Evolutionary conservation across 2,888 invertebrate species (phyloP).

Genomic region (Teleiodes luculella): DNA sequence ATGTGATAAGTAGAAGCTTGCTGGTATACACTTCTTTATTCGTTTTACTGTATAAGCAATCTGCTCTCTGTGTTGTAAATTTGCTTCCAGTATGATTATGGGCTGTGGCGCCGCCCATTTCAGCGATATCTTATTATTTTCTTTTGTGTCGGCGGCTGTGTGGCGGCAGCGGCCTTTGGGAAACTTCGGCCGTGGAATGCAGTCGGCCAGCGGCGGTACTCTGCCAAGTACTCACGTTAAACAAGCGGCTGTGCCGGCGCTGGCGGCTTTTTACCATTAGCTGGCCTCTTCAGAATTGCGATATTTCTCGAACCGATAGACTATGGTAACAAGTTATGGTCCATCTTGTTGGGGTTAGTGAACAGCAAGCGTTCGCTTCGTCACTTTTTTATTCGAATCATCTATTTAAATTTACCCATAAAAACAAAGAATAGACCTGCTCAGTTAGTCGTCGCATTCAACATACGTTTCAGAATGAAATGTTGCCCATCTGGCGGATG

Average conservation of each 20-base stretch:
- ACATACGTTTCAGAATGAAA: slow-evolving; percentile 28
- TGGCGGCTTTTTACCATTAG: slow-evolving; percentile 35
- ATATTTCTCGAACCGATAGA: neutral
- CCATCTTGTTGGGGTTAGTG: neutral
- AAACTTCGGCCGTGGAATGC: slow-evolving; percentile 40
- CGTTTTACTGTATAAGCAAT: too few relatives aligned
- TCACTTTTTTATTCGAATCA: neutral
- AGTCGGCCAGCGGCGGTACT: slow-evolving; percentile 33
- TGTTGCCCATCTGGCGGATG: slow-evolving; percentile 75
- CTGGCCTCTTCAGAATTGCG: slow-evolving; percentile 29
- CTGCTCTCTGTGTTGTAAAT: too few relatives aligned
- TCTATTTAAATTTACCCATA: slow-evolving; percentile 16
- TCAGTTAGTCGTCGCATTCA: slow-evolving; percentile 8
- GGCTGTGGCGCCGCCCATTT: slow-evolving; percentile 2
- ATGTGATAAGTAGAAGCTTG: too few relatives aligned
- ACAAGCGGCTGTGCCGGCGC: slow-evolving; percentile 34
- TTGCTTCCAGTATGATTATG: neutral
- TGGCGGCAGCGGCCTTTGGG: slow-evolving; percentile 30
- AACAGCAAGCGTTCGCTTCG: neutral
- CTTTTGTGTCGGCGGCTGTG: slow-evolving; percentile 19
- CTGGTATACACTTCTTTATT: too few relatives aligned
- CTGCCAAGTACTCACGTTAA: slow-evolving; percentile 37
- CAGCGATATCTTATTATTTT: slow-evolving; percentile 11
- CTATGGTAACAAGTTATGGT: slow-evolving; percentile 1
- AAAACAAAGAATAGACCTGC: neutral